phyloP scores from a whole-genome alignment of 2,797 vertebrate genomes.

The Paguma larvata region DNA sequence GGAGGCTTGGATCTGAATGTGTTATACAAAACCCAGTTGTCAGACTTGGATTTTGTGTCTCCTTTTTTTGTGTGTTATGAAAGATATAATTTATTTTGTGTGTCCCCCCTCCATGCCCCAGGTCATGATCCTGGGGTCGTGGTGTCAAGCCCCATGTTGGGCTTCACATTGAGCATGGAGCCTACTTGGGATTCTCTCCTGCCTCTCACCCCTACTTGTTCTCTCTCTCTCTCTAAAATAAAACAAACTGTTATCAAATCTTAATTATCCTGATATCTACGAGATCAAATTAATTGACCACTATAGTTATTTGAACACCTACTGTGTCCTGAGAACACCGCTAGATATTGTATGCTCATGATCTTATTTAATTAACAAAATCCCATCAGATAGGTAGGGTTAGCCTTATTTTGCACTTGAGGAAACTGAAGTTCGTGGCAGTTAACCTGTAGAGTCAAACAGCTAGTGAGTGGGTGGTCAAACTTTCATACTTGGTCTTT shows the following conservation, averaged over 20 bases:
- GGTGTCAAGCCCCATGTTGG: no score
- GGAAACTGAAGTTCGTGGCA: constrained; percentile 11
- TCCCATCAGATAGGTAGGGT: background rate
- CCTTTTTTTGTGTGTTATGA: constrained; percentile 35
- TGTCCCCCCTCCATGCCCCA: no score
- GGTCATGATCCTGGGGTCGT: no score
- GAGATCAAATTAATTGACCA: constrained; percentile 31
- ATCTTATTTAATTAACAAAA: constrained; percentile 41
- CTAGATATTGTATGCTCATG: constrained; percentile 22
- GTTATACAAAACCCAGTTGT: constrained; percentile 57
- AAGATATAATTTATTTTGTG: constrained; percentile 35
- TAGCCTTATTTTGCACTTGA: constrained; percentile 33
- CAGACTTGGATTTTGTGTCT: constrained; percentile 52
- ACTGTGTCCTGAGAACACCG: background rate
- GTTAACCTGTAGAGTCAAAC: constrained; percentile 13
- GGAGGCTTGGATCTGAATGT: constrained; percentile 53
- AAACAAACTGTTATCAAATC: background rate
- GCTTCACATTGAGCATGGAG: no score
- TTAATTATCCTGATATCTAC: constrained; percentile 60
- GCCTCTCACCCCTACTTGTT: no score
- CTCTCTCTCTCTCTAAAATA: no score
- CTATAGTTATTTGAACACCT: constrained; percentile 30
- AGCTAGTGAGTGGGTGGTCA: background rate
- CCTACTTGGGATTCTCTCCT: no score
- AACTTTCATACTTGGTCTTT: constrained; percentile 24